Evolutionary conservation across 2,888 invertebrate species (phyloP).

Genomic region (Scaptomyza parva): DNA sequence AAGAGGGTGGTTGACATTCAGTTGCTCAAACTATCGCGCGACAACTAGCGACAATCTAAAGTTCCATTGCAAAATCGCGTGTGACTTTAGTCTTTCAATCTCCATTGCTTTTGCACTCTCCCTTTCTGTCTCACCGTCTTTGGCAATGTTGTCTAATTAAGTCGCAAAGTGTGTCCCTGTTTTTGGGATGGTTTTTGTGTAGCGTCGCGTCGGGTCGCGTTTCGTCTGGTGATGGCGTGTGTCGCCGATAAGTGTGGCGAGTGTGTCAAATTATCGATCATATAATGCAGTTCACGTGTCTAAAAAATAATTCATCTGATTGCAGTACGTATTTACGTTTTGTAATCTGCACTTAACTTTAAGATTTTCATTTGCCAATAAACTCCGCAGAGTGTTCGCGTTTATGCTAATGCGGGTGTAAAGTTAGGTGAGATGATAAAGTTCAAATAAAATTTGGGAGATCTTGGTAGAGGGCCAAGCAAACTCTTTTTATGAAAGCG

Average conservation of each 20-base stretch:
- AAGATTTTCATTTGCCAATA: constrained; percentile 46
- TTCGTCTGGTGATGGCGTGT: constrained; percentile 57
- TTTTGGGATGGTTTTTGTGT: constrained; percentile 34
- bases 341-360: constrained; percentile 33
- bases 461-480: background rate
- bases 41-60: constrained; percentile 51
- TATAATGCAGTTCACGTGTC: constrained; percentile 78
- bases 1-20: constrained; percentile 19
- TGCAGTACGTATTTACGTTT: constrained; percentile 18
- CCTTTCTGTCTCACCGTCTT: constrained; percentile 23
- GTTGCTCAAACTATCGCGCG: constrained; percentile 29
- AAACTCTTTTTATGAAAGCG: background rate
- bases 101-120: background rate
- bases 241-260: constrained; percentile 69
- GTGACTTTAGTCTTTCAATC: constrained; percentile 23
- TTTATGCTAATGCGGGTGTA: constrained; percentile 24
- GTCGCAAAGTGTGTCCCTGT: constrained; percentile 75
- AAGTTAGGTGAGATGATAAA: constrained; percentile 29
- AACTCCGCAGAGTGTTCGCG: constrained; percentile 1
- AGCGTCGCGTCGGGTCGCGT: constrained; percentile 16
- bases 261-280: constrained; percentile 72
- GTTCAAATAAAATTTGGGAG: background rate
- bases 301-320: constrained; percentile 27
- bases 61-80: constrained; percentile 56
- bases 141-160: constrained; percentile 68